phyloP scores from a whole-genome alignment of 2,797 vertebrate species.

The Sarcophilus harrisii region DNA sequence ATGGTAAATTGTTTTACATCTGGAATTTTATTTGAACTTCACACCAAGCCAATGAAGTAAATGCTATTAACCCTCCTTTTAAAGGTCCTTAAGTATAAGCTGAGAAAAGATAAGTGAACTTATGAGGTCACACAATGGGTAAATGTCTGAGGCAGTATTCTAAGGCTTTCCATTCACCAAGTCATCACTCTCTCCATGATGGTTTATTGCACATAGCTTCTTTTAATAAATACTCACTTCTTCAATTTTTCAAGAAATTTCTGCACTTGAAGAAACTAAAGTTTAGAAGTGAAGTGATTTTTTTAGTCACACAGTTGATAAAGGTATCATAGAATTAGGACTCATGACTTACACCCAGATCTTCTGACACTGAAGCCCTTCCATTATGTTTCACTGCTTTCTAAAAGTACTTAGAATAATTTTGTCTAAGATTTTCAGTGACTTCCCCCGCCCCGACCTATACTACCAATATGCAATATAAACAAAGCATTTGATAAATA shows the following conservation, averaged over 20 bases:
- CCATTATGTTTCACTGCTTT: not conserved
- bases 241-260: not conserved
- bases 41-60: not conserved
- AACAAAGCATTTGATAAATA: not conserved
- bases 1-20: not conserved
- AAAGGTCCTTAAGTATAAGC: not conserved
- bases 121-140: not conserved
- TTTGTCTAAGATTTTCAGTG: not conserved
- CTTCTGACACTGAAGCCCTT: not conserved
- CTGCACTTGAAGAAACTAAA: not conserved
- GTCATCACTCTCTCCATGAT: not conserved
- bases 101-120: not conserved
- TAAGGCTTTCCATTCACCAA: not conserved
- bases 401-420: not conserved
- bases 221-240: not conserved
- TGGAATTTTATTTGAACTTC: not conserved
- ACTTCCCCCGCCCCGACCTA: not conserved
- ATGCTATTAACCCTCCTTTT: not conserved
- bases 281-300: not conserved
- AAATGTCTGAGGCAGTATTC: not conserved
- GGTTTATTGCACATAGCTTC: not conserved
- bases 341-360: not conserved
- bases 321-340: not conserved
- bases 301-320: not conserved
- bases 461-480: not conserved